These are phyloP conservation scores for Byasa hedistus DNA, from an alignment of 2,888 invertebrate genomes.

Conservation along the genomic window DNA sequence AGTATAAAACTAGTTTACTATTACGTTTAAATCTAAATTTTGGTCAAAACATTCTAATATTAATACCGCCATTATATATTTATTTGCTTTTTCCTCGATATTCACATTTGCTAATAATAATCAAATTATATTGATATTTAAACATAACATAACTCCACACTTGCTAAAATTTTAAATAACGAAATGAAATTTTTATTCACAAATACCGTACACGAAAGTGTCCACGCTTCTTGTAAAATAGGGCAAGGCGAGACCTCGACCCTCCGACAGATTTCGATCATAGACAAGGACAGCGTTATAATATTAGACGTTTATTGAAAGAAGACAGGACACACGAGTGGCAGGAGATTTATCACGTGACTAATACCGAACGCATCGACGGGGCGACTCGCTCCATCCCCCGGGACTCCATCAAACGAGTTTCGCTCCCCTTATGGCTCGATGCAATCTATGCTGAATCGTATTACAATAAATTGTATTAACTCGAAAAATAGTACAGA, in stretches of 20 bases:
- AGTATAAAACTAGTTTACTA: background rate
- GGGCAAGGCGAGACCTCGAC: constrained; percentile 58
- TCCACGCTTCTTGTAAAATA: constrained; percentile 57
- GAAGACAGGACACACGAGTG: constrained; percentile 61
- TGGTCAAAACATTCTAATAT: background rate
- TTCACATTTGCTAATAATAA: too few relatives aligned
- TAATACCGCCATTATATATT: too few relatives aligned
- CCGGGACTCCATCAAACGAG: constrained; percentile 78
- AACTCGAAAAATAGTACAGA: constrained; percentile 79
- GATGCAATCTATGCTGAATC: constrained; percentile 81
- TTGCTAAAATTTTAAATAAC: background rate
- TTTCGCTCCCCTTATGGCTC: constrained; percentile 74
- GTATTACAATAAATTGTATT: constrained; percentile 81
- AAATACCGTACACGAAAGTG: constrained; percentile 30
- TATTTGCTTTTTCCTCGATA: too few relatives aligned
- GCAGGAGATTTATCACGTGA: constrained; percentile 78
- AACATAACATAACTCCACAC: too few relatives aligned
- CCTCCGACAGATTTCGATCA: constrained; percentile 62
- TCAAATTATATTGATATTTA: too few relatives aligned
- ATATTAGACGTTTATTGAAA: constrained; percentile 53
- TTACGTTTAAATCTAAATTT: background rate
- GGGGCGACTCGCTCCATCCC: constrained; percentile 63
- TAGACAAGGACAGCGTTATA: constrained; percentile 58
- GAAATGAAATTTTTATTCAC: constrained; percentile 13
- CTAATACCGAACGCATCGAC: constrained; percentile 69